phyloP scores from a whole-genome alignment of 2,113 vertebrate species.

The Vidua macroura region DNA sequence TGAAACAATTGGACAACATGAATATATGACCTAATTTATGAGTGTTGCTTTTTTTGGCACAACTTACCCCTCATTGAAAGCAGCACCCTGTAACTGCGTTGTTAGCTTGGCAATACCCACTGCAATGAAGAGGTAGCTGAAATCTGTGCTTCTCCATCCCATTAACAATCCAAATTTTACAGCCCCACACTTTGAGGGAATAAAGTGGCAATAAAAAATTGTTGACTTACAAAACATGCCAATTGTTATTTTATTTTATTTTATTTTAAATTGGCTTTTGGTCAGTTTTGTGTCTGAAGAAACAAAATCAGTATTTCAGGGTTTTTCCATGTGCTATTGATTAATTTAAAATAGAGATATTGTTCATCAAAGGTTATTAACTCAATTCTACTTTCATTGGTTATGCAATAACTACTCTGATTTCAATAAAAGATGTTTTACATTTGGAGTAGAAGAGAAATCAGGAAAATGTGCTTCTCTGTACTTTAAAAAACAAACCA shows the following conservation, averaged over 20 bases:
- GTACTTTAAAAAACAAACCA: background rate
- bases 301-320: slow-evolving; percentile 5
- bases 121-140: background rate
- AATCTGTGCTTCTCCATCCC: background rate
- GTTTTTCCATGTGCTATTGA: background rate
- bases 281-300: background rate
- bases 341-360: background rate
- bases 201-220: background rate
- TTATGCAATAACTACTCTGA: background rate
- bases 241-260: background rate
- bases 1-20: background rate
- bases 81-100: background rate
- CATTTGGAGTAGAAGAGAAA: background rate
- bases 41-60: background rate
- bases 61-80: background rate
- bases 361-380: background rate
- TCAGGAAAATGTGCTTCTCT: background rate
- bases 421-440: background rate
- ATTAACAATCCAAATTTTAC: background rate
- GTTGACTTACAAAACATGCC: background rate
- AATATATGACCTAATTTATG: background rate
- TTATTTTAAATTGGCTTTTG: background rate
- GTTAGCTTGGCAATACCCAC: background rate
- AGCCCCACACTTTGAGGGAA: background rate
- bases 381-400: background rate